Conservation (phyloP, 2,888 invertebrate species). For the Alcis repandata region DNA sequence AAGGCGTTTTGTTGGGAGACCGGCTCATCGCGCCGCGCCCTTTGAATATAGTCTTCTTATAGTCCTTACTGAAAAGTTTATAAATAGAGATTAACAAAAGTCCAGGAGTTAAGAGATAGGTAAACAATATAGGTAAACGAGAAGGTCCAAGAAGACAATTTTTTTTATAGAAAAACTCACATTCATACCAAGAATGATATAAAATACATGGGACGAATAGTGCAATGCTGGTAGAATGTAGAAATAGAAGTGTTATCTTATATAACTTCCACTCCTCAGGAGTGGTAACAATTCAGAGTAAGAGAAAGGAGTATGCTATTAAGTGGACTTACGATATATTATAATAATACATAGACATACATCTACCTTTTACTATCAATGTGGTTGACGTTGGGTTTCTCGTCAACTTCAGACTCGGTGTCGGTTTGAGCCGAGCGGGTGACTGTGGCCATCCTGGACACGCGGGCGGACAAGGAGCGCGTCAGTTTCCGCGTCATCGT, state of each 20-base stretch:
- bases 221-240: too few relatives aligned
- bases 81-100: neutral
- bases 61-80: slow-evolving; percentile 64
- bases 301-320: too few relatives aligned
- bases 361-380: slow-evolving; percentile 63
- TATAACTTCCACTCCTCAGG: too few relatives aligned
- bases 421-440: slow-evolving; percentile 86
- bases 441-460: slow-evolving; percentile 88
- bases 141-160: too few relatives aligned
- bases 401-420: slow-evolving; percentile 89
- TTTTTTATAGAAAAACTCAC: too few relatives aligned
- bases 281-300: too few relatives aligned
- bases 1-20: slow-evolving; percentile 60
- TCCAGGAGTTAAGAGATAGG: too few relatives aligned
- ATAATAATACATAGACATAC: slow-evolving; percentile 3
- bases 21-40: slow-evolving; percentile 53
- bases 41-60: slow-evolving; percentile 65
- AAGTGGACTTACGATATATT: too few relatives aligned
- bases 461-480: slow-evolving; percentile 89
- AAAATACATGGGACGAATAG: too few relatives aligned
- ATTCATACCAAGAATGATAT: too few relatives aligned
- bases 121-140: too few relatives aligned
- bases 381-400: slow-evolving; percentile 58
- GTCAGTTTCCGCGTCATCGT: slow-evolving; percentile 89
- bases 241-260: too few relatives aligned